Conservation (phyloP, 2,888 invertebrate genomes). For the Melikaiella ostensackeni region DNA sequence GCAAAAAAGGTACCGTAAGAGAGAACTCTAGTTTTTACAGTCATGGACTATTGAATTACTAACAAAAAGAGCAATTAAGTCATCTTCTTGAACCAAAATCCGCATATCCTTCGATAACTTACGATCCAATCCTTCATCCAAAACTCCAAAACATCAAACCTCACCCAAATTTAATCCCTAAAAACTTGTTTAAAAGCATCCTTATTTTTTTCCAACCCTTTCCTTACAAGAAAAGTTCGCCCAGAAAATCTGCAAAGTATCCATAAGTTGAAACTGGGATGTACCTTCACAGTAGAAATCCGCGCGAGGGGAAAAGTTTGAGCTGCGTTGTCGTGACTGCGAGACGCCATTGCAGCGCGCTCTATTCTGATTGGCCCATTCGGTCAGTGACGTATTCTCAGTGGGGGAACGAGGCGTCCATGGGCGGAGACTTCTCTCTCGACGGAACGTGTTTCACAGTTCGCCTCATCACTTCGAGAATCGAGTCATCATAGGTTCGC, state of each 20-base stretch:
- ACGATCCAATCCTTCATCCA: background rate
- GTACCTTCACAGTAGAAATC: background rate
- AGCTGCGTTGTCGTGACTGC: background rate
- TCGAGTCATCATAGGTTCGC: background rate
- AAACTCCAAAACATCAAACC: no score
- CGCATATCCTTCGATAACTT: background rate
- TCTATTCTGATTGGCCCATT: background rate
- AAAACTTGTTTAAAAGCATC: no score
- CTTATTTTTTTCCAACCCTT: no score
- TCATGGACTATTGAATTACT: no score
- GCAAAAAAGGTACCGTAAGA: no score
- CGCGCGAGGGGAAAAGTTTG: background rate
- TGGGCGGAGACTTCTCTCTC: constrained; percentile 6
- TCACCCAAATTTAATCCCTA: no score
- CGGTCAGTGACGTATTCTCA: background rate
- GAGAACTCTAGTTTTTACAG: no score
- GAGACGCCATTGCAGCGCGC: constrained; percentile 34
- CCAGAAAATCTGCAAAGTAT: constrained; percentile 12
- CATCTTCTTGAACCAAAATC: background rate
- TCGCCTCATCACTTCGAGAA: background rate
- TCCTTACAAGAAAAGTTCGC: background rate
- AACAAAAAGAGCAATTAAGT: background rate
- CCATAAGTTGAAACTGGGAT: background rate
- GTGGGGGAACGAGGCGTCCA: constrained; percentile 5
- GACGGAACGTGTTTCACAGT: background rate